Conservation (phyloP, 2,113 vertebrate species). For the Rhea pennata region DNA sequence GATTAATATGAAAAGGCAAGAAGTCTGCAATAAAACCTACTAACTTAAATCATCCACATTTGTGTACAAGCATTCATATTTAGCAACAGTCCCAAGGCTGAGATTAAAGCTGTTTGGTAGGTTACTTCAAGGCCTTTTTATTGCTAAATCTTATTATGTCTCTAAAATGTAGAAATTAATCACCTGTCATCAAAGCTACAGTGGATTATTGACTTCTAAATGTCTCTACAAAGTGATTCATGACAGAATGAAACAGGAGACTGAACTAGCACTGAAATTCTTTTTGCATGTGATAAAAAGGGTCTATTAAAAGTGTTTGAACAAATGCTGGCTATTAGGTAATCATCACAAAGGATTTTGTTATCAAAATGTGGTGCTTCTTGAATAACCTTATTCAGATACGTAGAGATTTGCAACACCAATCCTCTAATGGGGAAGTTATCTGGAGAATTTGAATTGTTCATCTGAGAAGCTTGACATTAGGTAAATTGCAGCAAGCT, state of each 20-base stretch:
- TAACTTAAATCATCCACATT: constrained; percentile 82
- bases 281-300: constrained; percentile 82
- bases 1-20: constrained; percentile 81
- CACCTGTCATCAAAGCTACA: constrained; percentile 87
- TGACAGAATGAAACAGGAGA: constrained; percentile 84
- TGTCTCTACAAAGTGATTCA: constrained; percentile 87
- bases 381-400: constrained; percentile 74
- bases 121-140: constrained; percentile 88
- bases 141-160: constrained; percentile 88
- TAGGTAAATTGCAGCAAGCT: constrained; percentile 30
- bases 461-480: constrained; percentile 67
- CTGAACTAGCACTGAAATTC: constrained; percentile 81
- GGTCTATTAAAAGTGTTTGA: constrained; percentile 82
- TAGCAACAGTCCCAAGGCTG: constrained; percentile 86
- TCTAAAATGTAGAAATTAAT: constrained; percentile 89
- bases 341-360: constrained; percentile 82
- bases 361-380: constrained; percentile 76
- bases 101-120: constrained; percentile 87
- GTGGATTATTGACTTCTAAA: constrained; percentile 89
- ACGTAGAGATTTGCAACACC: constrained; percentile 50
- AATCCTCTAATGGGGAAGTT: constrained; percentile 61
- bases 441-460: constrained; percentile 68
- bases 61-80: constrained; percentile 84
- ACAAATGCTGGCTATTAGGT: constrained; percentile 82
- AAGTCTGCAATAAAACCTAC: constrained; percentile 79